Evolutionary conservation across 2,113 vertebrate genomes (phyloP).

Genomic region (Cyprinus carpio): DNA sequence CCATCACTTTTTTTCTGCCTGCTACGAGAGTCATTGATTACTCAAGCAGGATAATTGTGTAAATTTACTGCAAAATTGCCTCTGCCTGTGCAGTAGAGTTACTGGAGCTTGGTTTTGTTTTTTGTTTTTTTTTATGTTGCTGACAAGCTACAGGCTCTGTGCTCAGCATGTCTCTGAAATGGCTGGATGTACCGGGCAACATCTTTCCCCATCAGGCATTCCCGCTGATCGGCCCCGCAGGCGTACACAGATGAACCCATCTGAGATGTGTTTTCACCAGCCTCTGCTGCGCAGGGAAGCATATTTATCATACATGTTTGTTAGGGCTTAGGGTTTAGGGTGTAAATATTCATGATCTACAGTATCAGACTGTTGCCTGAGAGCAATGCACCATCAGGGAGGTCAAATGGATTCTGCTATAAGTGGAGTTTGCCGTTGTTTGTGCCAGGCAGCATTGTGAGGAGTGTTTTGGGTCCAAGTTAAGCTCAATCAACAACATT

Average conservation of each 20-base stretch:
- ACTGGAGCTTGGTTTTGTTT: neutral
- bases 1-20: neutral
- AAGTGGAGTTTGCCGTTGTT: neutral
- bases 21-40: conserved; percentile 45
- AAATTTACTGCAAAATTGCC: conserved; percentile 46
- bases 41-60: conserved; percentile 44
- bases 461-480: neutral
- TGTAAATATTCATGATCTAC: conserved; percentile 32
- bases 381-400: conserved; percentile 1
- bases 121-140: neutral
- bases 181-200: conserved; percentile 23
- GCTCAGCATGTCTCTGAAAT: conserved; percentile 12
- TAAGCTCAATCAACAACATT: neutral
- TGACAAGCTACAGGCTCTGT: conserved; percentile 20
- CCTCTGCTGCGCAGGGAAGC: neutral
- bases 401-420: neutral
- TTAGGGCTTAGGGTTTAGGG: neutral
- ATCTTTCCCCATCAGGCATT: conserved; percentile 33
- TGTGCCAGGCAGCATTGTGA: neutral
- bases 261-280: neutral
- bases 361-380: conserved; percentile 3
- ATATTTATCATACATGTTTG: neutral
- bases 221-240: conserved; percentile 8
- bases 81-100: conserved; percentile 19
- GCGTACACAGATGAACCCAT: conserved; percentile 28